These are phyloP conservation scores for Creontiades dilutus DNA, from an alignment of 2,888 invertebrate genomes.

Conservation along the genomic window DNA sequence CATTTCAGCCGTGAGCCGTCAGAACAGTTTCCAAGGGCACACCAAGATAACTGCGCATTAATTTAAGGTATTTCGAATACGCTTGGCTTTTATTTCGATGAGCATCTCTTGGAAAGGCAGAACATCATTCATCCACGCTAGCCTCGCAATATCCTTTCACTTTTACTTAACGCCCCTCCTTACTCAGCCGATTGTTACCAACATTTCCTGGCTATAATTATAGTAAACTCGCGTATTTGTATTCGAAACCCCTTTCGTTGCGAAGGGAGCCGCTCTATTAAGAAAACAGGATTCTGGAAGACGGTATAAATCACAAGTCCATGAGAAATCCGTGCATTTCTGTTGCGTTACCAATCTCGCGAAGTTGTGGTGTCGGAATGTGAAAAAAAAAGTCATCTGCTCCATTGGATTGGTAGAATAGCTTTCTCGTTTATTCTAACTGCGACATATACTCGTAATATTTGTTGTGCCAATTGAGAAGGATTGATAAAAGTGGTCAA, in stretches of 20 bases:
- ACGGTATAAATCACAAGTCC: too few species aligned
- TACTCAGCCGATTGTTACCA: neutral
- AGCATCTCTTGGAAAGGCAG: conserved; percentile 17
- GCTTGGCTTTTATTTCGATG: neutral
- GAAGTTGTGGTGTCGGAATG: too few species aligned
- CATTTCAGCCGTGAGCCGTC: neutral
- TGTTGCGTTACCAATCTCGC: too few species aligned
- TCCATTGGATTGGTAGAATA: too few species aligned
- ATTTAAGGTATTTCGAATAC: neutral
- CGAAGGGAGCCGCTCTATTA: neutral
- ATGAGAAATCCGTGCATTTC: too few species aligned
- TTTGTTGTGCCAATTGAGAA: too few species aligned
- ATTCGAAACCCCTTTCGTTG: neutral
- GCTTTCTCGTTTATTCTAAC: too few species aligned
- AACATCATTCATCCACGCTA: conserved; percentile 42
- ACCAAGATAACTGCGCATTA: neutral
- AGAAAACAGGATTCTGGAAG: too few species aligned
- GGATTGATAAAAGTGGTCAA: too few species aligned
- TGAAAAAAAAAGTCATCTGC: too few species aligned
- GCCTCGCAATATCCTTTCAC: conserved; percentile 27
- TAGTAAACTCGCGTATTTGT: neutral
- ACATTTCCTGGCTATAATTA: neutral
- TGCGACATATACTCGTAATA: too few species aligned
- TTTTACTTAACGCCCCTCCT: conserved; percentile 23
- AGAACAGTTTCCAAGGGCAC: neutral